A percentile compares a stretch with the other conserved stretches of the same genome.
phyloP scores from a whole-genome alignment of 2,797 vertebrate species.

The Orientallactaga sibirica region DNA sequence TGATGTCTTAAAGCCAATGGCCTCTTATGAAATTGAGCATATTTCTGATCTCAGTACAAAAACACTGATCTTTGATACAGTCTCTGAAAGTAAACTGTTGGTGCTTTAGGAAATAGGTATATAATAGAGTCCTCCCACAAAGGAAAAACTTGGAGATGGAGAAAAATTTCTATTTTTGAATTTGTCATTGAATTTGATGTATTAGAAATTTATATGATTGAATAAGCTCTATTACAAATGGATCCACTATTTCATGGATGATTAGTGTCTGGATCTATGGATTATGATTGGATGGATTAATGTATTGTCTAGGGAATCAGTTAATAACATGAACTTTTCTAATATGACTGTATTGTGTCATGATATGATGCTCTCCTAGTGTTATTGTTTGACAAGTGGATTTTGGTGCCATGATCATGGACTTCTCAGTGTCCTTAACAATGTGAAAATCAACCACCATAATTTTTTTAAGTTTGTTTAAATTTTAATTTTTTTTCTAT shows the following conservation, averaged over 20 bases:
- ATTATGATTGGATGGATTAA: neutral
- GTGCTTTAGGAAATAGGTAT: neutral
- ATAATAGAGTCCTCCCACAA: no score
- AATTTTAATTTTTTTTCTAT: no score
- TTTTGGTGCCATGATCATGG: neutral
- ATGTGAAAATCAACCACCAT: neutral
- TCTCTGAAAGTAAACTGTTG: neutral
- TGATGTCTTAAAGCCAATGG: neutral
- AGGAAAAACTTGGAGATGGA: neutral
- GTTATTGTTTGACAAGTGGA: no score
- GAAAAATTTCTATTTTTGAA: neutral
- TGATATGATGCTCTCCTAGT: neutral
- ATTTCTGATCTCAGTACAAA: neutral
- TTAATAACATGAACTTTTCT: neutral
- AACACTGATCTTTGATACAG: neutral
- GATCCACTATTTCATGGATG: neutral
- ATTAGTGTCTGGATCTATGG: no score
- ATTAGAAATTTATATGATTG: neutral
- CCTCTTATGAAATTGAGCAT: neutral
- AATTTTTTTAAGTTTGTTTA: neutral
- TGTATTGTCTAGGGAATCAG: neutral
- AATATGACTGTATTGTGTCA: fast-evolving
- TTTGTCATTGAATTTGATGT: neutral
- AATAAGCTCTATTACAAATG: neutral
- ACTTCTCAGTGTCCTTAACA: neutral